A percentile compares a stretch with the other conserved stretches of the same genome.
phyloP scores from a whole-genome alignment of 2,888 invertebrate species.

The Lasioglossum pauxillum region DNA sequence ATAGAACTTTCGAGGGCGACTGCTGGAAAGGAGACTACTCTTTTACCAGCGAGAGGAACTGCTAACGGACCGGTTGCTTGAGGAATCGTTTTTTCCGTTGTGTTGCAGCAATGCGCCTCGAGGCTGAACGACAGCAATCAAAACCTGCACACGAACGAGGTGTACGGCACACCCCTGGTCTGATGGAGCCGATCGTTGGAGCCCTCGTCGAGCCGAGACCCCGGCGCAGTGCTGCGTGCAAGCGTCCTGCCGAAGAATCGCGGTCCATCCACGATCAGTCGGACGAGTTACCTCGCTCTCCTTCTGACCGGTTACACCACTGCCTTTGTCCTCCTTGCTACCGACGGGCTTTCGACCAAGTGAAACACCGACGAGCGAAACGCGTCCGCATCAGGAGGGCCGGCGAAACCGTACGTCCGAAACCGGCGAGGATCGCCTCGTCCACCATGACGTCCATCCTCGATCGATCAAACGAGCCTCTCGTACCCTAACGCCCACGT shows the following conservation, averaged over 20 bases:
- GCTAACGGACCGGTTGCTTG: neutral
- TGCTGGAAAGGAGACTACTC: too few relatives aligned
- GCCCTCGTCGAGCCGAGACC: slow-evolving; percentile 77
- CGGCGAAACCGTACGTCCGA: slow-evolving; percentile 40
- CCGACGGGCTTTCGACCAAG: slow-evolving; percentile 56
- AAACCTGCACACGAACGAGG: slow-evolving; percentile 93
- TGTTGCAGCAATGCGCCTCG: slow-evolving; percentile 91
- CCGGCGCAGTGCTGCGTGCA: slow-evolving; percentile 74
- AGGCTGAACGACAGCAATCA: slow-evolving; percentile 93
- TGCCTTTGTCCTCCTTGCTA: slow-evolving; percentile 59
- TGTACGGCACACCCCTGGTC: slow-evolving; percentile 88
- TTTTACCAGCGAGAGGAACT: too few relatives aligned
- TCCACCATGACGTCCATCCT: slow-evolving; percentile 36
- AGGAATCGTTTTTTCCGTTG: slow-evolving; percentile 68
- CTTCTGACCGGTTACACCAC: slow-evolving; percentile 65
- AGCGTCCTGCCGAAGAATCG: slow-evolving; percentile 74
- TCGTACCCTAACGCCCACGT: slow-evolving; percentile 2
- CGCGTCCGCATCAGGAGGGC: slow-evolving; percentile 25
- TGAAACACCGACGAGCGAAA: slow-evolving; percentile 39
- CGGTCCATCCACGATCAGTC: slow-evolving; percentile 63
- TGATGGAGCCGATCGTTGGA: slow-evolving; percentile 91
- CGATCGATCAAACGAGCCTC: slow-evolving; percentile 42
- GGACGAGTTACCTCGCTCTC: slow-evolving; percentile 60
- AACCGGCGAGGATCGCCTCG: slow-evolving; percentile 15
- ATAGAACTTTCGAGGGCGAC: too few relatives aligned